Base-by-base conservation (phyloP, 2,113 vertebrate genomes). In the Oxygymnocypris stewartii region DNA sequence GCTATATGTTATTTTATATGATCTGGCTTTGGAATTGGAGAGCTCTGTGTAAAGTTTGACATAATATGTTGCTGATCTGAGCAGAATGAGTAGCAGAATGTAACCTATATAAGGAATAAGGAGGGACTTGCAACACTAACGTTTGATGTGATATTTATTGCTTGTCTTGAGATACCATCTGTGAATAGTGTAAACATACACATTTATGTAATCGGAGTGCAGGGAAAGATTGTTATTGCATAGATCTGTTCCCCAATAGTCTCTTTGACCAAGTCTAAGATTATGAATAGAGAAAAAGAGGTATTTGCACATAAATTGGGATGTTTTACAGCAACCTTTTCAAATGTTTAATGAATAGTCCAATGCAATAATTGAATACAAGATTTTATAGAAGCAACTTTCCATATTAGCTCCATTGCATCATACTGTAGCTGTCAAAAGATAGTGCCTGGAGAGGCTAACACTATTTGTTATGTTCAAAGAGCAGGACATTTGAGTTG, bases 401-500 rank as follows among this genome's bases (percentile, higher is more conserved):
- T 84, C 57, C 28, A 85, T 88, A 79, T 82, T 84, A 84, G 9
- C 31, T 85, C 74, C 16, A 25, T 76, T 84, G 69, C n/a, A 35
- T 86, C 75, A 81, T 47, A 67, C 18, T 51, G 18, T 59, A 84
- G 37, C 49, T 25, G 23, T 37, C 51, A 67, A 88, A 82, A 87
- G 42, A 85, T 88, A n/a, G 78, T 71, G 86, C 76, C 81, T 54
- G 44, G 12, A 73, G 51, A 67, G 23, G 54, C n/a, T 54, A 82
- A 79, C 71, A 49, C 76, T 76, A 80, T 86, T 84, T 61, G 81
- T 65, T 82, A 61, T 89, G 85, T 73, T 87, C 75, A 44, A 57
- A 49, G 76, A 59, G 78, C 57, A 81, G 77, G 85, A 90, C 85
- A 87, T 73, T 88, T 77, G 59, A 85, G 57, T 69, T 78, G 51